Conservation (phyloP, 2,113 vertebrate species). For the Pteronura brasiliensis region DNA sequence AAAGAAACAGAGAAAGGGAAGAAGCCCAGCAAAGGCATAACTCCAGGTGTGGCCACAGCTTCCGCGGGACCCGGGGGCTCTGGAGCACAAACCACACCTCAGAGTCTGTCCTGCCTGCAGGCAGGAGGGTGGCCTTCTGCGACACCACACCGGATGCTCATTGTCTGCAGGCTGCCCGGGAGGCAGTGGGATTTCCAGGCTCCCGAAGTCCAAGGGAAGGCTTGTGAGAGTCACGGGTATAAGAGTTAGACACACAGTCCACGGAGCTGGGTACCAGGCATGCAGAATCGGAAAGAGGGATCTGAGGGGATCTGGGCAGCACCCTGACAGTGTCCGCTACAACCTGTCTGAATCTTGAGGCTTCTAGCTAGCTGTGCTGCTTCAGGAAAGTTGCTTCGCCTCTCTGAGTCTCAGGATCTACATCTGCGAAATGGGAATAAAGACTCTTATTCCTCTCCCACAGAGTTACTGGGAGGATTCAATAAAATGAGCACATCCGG, state of each 20-base stretch:
- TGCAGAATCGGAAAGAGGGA: not conserved
- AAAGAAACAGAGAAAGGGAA: not conserved
- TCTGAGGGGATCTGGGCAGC: not conserved
- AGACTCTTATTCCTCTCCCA: not conserved
- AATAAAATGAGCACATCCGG: not conserved
- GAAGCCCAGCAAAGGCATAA: no score
- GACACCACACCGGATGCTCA: no score
- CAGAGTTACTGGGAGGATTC: not conserved
- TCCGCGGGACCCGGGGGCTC: not conserved
- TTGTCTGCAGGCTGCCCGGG: no score
- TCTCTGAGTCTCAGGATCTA: not conserved
- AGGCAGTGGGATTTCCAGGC: not conserved
- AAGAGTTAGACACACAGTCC: not conserved
- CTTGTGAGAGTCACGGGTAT: no score
- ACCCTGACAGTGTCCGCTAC: not conserved
- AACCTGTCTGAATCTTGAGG: not conserved
- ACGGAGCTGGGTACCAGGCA: no score
- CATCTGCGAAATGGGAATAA: not conserved
- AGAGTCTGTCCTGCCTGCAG: not conserved
- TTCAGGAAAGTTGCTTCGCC: not conserved
- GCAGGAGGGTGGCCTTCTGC: not conserved
- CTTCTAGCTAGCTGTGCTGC: not conserved
- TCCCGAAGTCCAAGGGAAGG: not conserved
- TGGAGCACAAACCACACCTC: not conserved
- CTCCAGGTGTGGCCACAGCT: not conserved